phyloP scores from a whole-genome alignment of 2,113 vertebrate genomes.

The Pseudonaja textilis region DNA sequence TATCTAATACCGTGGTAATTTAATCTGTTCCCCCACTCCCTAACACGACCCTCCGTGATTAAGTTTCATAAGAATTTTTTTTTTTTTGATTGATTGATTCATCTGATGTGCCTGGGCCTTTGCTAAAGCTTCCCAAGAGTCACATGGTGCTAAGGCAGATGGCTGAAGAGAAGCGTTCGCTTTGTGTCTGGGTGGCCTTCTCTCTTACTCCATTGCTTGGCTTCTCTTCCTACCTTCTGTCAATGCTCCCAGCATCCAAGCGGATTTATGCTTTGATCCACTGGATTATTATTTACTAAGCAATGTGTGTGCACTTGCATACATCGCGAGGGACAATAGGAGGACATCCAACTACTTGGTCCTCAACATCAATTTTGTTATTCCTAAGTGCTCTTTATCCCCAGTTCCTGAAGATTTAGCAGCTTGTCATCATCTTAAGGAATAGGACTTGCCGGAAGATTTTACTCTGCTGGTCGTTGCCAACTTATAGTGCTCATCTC shows the following conservation, averaged over 20 bases:
- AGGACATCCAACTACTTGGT: not conserved
- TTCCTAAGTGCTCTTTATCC: not conserved
- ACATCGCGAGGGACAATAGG: not conserved
- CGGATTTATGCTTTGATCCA: constrained; percentile 62
- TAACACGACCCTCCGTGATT: constrained; percentile 97
- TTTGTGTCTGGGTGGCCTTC: constrained; percentile 86
- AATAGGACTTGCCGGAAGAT: not conserved
- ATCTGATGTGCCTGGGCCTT: constrained; percentile 89
- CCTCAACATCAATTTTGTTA: not conserved
- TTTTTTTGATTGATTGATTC: constrained; percentile 96
- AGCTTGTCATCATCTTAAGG: not conserved
- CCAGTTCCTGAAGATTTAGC: not conserved
- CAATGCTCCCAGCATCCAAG: constrained; percentile 75
- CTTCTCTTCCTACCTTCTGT: constrained; percentile 37
- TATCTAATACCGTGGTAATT: constrained; percentile 99
- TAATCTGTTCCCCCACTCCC: constrained; percentile 97
- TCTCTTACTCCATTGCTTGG: constrained; percentile 48
- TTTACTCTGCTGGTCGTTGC: not conserved
- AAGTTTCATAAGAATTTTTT: constrained; percentile 93
- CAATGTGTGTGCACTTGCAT: constrained; percentile 22
- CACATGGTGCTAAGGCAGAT: constrained; percentile 85
- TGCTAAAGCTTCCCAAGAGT: constrained; percentile 79
- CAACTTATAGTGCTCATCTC: not conserved
- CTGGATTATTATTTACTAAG: constrained; percentile 55
- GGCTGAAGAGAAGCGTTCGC: constrained; percentile 79